These are phyloP conservation scores for Columba guinea DNA, from an alignment of 2,797 vertebrate genomes.

Conservation along the genomic window DNA sequence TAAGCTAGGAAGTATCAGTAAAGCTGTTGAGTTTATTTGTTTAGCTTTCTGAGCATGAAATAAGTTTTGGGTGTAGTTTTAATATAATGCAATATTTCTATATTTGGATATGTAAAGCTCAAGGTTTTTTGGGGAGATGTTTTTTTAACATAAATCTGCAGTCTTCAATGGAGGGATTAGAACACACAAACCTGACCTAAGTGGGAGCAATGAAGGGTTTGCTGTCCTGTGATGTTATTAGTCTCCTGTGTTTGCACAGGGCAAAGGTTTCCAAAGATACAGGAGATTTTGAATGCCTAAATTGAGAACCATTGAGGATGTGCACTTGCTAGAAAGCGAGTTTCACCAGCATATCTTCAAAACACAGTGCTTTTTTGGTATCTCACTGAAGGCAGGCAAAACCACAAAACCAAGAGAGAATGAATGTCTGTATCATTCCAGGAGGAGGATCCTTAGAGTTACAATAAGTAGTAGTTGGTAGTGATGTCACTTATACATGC, in stretches of 20 bases:
- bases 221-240: not conserved
- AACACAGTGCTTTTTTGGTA: not conserved
- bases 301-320: not conserved
- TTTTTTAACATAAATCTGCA: not conserved
- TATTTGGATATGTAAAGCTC: not conserved
- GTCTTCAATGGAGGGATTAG: not conserved
- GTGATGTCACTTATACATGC: not conserved
- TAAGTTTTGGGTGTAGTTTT: not conserved
- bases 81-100: not conserved
- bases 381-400: not conserved
- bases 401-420: not conserved
- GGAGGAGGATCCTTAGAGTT: not conserved
- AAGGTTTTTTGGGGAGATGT: fast-evolving
- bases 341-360: not conserved
- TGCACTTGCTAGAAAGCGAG: not conserved
- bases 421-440: not conserved
- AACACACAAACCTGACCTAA: not conserved
- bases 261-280: not conserved
- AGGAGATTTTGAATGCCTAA: not conserved
- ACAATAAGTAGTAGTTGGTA: not conserved
- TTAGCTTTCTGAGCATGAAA: not conserved
- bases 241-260: not conserved
- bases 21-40: not conserved
- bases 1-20: not conserved
- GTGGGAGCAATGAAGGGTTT: not conserved